These are phyloP conservation scores for Sapajus apella DNA, from an alignment of 2,113 vertebrate species.

Conservation along the genomic window DNA sequence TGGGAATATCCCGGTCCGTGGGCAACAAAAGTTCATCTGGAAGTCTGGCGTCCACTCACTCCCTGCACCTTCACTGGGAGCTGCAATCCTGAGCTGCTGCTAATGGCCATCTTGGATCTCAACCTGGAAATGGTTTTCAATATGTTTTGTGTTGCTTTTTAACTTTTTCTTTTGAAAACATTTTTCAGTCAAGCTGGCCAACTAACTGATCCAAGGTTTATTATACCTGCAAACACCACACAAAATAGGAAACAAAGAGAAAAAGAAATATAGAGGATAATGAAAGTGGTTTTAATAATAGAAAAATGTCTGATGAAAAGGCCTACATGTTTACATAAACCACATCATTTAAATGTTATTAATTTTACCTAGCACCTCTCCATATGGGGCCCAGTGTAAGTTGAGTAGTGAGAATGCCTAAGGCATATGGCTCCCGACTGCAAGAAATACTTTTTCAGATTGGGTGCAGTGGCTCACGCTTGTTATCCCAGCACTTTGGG, in stretches of 20 bases:
- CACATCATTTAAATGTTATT: neutral
- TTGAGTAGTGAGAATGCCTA: neutral
- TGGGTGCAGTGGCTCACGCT: no score
- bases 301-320: neutral
- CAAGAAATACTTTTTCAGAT: neutral
- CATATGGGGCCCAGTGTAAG: neutral
- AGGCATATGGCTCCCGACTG: neutral
- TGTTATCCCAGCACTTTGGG: no score
- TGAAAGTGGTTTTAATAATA: constrained; percentile 43
- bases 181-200: constrained; percentile 54
- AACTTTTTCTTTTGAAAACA: constrained; percentile 64
- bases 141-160: constrained; percentile 59
- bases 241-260: constrained; percentile 19
- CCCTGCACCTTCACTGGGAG: no score
- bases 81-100: no score
- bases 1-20: no score
- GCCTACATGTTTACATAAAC: neutral
- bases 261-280: constrained; percentile 14
- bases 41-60: no score
- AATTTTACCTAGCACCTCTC: neutral
- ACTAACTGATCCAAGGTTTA: constrained; percentile 34
- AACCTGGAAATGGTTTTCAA: constrained; percentile 55
- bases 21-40: no score
- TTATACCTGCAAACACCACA: constrained; percentile 33
- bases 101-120: no score